Evolutionary conservation across 53 echinoderm and acorn worm species (phyloP), one percentile per base, ranked within the genome.

Genomic region (Temnopleurus reevesii): DNA sequence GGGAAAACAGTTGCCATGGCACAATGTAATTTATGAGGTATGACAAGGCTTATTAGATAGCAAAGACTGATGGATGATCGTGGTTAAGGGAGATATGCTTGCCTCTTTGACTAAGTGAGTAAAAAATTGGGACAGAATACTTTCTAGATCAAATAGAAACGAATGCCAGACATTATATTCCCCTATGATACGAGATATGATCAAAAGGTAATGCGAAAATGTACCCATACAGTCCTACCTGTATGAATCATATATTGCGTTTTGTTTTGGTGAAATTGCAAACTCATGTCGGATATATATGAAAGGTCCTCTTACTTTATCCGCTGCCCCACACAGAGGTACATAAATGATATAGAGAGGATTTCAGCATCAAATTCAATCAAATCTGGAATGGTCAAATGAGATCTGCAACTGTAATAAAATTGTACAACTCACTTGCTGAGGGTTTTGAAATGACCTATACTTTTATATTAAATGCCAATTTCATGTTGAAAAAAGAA

Each of bases 121-220:
- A 0, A 71, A 71, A 43, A 41, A 71, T 71, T 71, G 23, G 71
- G 71, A 71, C 71, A 71, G 71, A 71, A 71, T 71, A 36, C 36
- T 71, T 71, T 71, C 36, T 41, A 38, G 71, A 71, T 71, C 71
- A 71, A 71, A 63, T 8, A 63, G 30, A 63, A 63, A 71, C 21
- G 38, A 38, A n/a, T 71, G 71, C 41, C 71, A 71, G 63, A 33
- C 6, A 63, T 63, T 41, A 23, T n/a, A 41, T 71, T 71, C 71
- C 71, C 71, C 23, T 7, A 71, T 41, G 71, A 5, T 13, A 4
- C 35, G 33, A 64, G 71, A 5, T 13, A 4, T 64, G 33, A 64
- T 64, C 19, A 10, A 1, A 43, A 41, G 19, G 33, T 17, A 63
- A 17, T 17, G 33, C 4, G 33, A 9, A 58, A 8, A 0, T 58